Evolutionary conservation across 1,140 invertebrate species (phyloP), one percentile per base, ranked within the genome.

Genomic region (Bombyx mandarina): DNA sequence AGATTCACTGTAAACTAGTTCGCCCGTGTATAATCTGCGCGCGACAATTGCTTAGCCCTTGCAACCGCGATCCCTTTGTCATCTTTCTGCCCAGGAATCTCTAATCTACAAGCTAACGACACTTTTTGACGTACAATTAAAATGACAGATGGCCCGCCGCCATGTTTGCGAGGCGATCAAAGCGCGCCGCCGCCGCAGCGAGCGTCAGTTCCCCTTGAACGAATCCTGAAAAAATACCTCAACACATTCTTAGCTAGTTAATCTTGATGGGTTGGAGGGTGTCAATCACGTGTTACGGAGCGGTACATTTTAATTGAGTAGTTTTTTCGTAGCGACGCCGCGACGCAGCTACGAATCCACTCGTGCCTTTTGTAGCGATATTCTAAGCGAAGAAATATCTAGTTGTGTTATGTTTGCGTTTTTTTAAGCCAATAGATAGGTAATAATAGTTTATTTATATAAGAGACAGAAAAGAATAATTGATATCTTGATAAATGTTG

Each of bases 61-160:
- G 26, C 1, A 35, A 35, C 26, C 4, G 26, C 26, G 26, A 35
- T 35, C 26, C 4, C 26, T 35, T 35, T 35, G 26, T 35, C 2
- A 35, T 35, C 26, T 35, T 35, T 35, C 26, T 3, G 26, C 26
- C 26, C 4, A 35, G 4, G 26, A 35, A 51, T 35, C 7, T 51
- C 26, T 51, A 35, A 51, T 51, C 50, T 51, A 51, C 42, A 35
- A 51, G 4, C 7, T 68, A 58, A 68, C 61, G 67, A 59, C 57
- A 57, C 69, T 68, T 70, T 77, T 77, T 85, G 82, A 85, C 82
- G 82, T 65, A 75, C 82, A 85, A 85, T 85, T 85, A 85, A 82
- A 85, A 85, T 85, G 82, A 85, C 82, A 78, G 79, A 85, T 85
- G 78, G 78, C 61, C 57, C 46, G 60, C 52, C 65, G 75, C 75